A percentile compares a stretch with the other conserved stretches of the same genome.
phyloP scores from a whole-genome alignment of 2,113 vertebrate genomes.

The Protobothrops flavoviridis region DNA sequence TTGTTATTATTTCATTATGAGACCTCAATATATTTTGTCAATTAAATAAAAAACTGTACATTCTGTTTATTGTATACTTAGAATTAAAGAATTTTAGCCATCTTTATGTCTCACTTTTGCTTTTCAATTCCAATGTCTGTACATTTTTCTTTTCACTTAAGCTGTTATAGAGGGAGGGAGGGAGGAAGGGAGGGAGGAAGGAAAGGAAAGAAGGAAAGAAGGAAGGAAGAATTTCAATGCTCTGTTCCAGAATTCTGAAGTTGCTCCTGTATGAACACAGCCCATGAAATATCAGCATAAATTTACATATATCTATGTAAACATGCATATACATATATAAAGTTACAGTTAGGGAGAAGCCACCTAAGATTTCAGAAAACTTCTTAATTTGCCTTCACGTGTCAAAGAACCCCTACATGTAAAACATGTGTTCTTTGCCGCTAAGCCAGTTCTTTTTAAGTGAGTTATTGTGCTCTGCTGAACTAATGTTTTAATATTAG shows the following conservation, averaged over 20 bases:
- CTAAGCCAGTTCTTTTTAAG: not conserved
- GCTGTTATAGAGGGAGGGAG: not conserved
- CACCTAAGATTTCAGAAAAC: not conserved
- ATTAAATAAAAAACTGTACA: conserved; percentile 7
- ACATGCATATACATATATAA: not conserved
- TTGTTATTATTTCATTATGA: not conserved
- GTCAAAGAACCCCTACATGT: not conserved
- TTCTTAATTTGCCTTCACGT: not conserved
- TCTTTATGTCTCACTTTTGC: not conserved
- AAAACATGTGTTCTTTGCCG: not conserved
- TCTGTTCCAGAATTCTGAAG: too few species aligned
- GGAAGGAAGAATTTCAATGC: too few species aligned
- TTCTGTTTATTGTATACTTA: not conserved
- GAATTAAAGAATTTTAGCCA: not conserved
- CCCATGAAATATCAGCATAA: not conserved
- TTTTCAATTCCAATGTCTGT: not conserved
- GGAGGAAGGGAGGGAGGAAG: too few species aligned
- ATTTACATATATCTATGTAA: not conserved
- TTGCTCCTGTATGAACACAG: not conserved
- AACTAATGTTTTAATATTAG: not conserved
- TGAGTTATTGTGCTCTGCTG: not conserved
- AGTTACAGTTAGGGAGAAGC: not conserved
- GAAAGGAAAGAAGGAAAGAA: too few species aligned
- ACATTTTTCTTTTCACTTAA: not conserved
- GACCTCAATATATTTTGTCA: conserved; percentile 18